These are phyloP conservation scores for Isotomurus palustris DNA, from an alignment of 2,888 invertebrate species.

Conservation along the genomic window DNA sequence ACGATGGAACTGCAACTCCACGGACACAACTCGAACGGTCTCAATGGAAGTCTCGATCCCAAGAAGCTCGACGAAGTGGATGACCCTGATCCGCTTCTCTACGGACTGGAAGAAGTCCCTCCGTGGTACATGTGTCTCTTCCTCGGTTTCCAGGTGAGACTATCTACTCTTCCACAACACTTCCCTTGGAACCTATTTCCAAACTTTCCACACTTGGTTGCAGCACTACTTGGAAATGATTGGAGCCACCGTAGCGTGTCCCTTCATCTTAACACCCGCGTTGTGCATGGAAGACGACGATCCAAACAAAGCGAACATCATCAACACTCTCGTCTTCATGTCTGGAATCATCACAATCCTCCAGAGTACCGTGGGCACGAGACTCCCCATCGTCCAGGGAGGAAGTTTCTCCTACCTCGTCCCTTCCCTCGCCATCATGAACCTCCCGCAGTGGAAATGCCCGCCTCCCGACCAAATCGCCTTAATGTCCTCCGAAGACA, in stretches of 20 bases:
- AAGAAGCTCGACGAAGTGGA: too few relatives aligned
- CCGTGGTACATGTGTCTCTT: conserved; percentile 80
- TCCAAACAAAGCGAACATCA: conserved; percentile 68
- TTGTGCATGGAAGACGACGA: conserved; percentile 73
- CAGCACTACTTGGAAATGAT: conserved; percentile 81
- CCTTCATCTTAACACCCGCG: conserved; percentile 72
- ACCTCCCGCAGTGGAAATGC: conserved; percentile 67
- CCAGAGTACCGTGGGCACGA: conserved; percentile 68
- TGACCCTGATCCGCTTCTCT: conserved; percentile 49
- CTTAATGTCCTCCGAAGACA: conserved; percentile 57
- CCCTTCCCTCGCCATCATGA: conserved; percentile 64
- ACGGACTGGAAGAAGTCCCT: conserved; percentile 74
- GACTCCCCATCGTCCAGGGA: conserved; percentile 50
- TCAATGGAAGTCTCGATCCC: too few relatives aligned
- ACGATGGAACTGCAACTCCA: too few relatives aligned
- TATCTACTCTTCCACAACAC: too few relatives aligned
- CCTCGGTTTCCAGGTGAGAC: conserved; percentile 72
- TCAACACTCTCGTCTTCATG: conserved; percentile 77
- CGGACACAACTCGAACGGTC: too few relatives aligned
- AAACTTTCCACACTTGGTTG: not conserved
- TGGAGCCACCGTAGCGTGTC: conserved; percentile 76
- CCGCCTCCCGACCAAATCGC: conserved; percentile 56
- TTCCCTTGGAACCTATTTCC: too few relatives aligned
- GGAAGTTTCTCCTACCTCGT: conserved; percentile 76
- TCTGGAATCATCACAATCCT: conserved; percentile 70